These are phyloP conservation scores for Arizona elegans DNA, from an alignment of 2,113 vertebrate genomes.

Conservation along the genomic window DNA sequence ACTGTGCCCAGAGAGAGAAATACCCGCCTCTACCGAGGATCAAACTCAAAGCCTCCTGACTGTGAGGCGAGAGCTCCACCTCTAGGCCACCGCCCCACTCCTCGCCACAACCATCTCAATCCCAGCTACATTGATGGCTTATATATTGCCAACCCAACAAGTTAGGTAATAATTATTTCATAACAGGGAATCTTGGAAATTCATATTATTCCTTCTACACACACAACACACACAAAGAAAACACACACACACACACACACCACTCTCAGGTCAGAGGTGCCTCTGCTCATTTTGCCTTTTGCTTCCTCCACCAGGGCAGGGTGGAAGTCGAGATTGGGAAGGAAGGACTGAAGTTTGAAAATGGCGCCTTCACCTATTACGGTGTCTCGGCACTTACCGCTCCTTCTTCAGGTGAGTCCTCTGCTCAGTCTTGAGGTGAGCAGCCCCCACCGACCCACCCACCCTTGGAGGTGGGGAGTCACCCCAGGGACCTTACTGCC, in stretches of 20 bases:
- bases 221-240: background rate
- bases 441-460: background rate
- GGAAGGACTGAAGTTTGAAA: constrained; percentile 90
- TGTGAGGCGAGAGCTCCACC: too few relatives aligned
- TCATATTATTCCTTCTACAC: background rate
- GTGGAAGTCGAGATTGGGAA: constrained; percentile 93
- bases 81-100: too few relatives aligned
- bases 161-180: too few relatives aligned
- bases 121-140: too few relatives aligned
- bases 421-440: background rate
- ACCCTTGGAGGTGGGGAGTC: background rate
- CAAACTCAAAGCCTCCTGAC: too few relatives aligned
- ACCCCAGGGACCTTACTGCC: too few relatives aligned
- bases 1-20: too few relatives aligned
- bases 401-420: constrained; percentile 81
- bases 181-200: background rate
- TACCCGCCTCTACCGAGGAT: too few relatives aligned
- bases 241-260: background rate
- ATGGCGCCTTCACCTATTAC: constrained; percentile 89
- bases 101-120: too few relatives aligned
- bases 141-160: too few relatives aligned
- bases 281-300: background rate
- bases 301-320: constrained; percentile 72
- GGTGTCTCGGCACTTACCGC: constrained; percentile 83
- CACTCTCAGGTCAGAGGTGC: accelerated